Base-by-base conservation (phyloP, 2,797 vertebrate species). In the Myripristis murdjan region DNA sequence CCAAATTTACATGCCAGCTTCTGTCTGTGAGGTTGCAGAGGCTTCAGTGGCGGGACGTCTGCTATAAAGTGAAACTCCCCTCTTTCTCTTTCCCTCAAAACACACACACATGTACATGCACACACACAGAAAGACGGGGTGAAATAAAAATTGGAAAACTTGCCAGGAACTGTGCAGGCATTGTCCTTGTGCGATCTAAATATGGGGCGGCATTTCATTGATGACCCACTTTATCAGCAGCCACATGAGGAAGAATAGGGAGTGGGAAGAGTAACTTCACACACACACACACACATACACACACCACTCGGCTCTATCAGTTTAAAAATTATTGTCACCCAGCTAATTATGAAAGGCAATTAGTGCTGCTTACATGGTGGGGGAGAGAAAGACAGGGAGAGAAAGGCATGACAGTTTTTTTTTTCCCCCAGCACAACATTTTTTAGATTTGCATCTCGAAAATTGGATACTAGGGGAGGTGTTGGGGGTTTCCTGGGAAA, bases 261-360 rank as follows among this genome's bases (percentile, higher is more conserved):
- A 75, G 72, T 41, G 53, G 48, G 47, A 53, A 64, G 55, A 28
- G 62, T 68, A 65, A 81, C 67, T 79, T 61, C 46, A 60, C 28
- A 60, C 48, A 44, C 53, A 41, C 65, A 31, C n/a, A n/a, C n/a
- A n/a, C n/a, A n/a, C n/a, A n/a, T n/a, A n/a, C n/a, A n/a, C n/a
- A n/a, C n/a, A n/a, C 39, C 70, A 65, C 73, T 75, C 56, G 64
- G 65, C 85, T 90, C 89, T 88, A 91, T 91, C 87, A 82, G 86
- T 82, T 88, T 83, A 87, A 90, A 90, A 88, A 91, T 95, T 93
- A 94, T 92, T 92, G 89, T 92, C 91, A 86, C 76, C 63, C 83
- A 90, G 90, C 93, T 95, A 95, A 95, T 95, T 95, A 95, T 92
- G 89, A 93, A 94, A 94, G 90, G 91, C 92, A 95, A 95, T 95